These are phyloP conservation scores for Sinotaia quadrata DNA, from an alignment of 2,888 invertebrate species.

Conservation along the genomic window DNA sequence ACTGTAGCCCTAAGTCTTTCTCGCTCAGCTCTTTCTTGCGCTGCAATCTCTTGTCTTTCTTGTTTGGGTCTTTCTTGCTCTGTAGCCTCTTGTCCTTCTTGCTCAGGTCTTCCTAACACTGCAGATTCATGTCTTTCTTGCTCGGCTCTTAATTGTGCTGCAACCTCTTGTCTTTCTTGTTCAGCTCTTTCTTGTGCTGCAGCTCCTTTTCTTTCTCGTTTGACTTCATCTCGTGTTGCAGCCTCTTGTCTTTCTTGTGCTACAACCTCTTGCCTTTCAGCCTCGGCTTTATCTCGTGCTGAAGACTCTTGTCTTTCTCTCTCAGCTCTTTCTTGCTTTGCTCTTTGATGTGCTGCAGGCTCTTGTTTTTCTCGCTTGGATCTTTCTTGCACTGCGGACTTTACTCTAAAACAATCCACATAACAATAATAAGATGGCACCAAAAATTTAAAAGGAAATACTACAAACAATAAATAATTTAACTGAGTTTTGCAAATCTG, in stretches of 20 bases:
- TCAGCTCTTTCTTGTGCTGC: slow-evolving; percentile 45
- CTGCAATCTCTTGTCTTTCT: too few species aligned
- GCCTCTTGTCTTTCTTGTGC: not conserved
- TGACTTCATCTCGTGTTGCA: not conserved
- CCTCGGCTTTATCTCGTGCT: not conserved
- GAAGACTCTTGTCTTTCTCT: too few species aligned
- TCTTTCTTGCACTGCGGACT: not conserved
- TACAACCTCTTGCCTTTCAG: not conserved
- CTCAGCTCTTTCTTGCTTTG: too few species aligned
- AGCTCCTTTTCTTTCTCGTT: slow-evolving; percentile 34
- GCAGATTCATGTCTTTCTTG: not conserved
- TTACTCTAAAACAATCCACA: too few species aligned
- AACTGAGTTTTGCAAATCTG: too few species aligned
- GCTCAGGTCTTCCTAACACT: not conserved
- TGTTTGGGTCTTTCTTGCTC: not conserved
- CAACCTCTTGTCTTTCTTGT: slow-evolving; percentile 23
- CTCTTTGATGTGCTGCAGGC: too few species aligned
- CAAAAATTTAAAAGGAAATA: too few species aligned
- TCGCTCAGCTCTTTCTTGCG: slow-evolving; percentile 28
- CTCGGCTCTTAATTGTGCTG: not conserved
- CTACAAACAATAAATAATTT: too few species aligned
- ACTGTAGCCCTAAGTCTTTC: not conserved
- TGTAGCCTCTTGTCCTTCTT: not conserved
- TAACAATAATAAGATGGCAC: too few species aligned
- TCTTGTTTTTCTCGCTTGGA: not conserved